Percentiles rank a stretch among this genome's conserved stretches.
phyloP scores from a whole-genome alignment of 1,140 invertebrate genomes.

The Drosophila seguyi region DNA sequence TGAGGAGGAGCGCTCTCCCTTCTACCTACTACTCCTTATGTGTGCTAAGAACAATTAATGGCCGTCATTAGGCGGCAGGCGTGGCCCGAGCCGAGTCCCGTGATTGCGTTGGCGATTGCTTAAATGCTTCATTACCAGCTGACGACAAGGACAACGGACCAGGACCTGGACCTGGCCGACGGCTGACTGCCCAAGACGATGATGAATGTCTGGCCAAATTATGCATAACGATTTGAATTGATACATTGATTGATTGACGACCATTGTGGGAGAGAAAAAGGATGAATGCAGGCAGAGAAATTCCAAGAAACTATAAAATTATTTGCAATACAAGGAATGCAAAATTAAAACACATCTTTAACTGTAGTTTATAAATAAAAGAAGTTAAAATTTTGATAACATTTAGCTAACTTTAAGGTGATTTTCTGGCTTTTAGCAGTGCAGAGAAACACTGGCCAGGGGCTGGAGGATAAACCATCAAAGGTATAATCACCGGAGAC shows the following conservation, averaged over 20 bases:
- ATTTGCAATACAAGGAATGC: too few relatives aligned
- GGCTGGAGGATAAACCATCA: neutral
- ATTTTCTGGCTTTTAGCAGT: slow-evolving; percentile 1
- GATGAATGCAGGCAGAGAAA: neutral
- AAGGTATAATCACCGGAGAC: slow-evolving; percentile 34
- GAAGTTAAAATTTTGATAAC: too few relatives aligned
- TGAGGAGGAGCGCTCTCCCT: neutral
- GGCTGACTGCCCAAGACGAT: slow-evolving; percentile 13
- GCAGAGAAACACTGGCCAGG: neutral
- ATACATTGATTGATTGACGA: slow-evolving; percentile 44
- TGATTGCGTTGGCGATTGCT: slow-evolving; percentile 20
- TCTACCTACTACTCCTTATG: neutral
- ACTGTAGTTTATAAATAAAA: too few relatives aligned
- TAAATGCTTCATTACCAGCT: slow-evolving; percentile 48
- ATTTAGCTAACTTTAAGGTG: too few relatives aligned
- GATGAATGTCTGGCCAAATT: slow-evolving; percentile 47
- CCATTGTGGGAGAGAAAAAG: slow-evolving; percentile 6
- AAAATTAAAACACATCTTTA: too few relatives aligned
- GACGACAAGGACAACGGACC: slow-evolving; percentile 10
- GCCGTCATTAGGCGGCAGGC: slow-evolving; percentile 36
- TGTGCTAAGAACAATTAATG: slow-evolving; percentile 54
- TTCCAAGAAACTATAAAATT: too few relatives aligned
- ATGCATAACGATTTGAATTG: slow-evolving; percentile 49
- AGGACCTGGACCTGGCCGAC: neutral
- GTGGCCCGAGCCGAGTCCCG: slow-evolving; percentile 15